phyloP scores from a whole-genome alignment of 2,797 vertebrate species.

The Acanthurus tractus region DNA sequence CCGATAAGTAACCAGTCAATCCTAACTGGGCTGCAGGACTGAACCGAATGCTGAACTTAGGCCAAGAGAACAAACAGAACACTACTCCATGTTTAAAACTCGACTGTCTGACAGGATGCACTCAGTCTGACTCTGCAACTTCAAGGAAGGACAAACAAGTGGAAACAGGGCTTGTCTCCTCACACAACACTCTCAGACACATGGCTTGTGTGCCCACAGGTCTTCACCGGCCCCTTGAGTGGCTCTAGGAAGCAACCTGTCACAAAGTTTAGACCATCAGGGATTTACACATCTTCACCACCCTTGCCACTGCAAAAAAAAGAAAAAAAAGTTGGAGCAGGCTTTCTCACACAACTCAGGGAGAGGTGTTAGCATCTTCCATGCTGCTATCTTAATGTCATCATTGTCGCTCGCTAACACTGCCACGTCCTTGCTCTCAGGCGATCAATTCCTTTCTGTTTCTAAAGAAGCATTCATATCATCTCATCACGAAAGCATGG shows the following conservation, averaged over 20 bases:
- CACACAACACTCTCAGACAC: conserved; percentile 22
- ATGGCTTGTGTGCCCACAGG: conserved; percentile 28
- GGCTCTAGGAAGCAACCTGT: conserved; percentile 34
- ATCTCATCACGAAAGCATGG: background rate
- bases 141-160: conserved; percentile 6
- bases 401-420: conserved; percentile 38
- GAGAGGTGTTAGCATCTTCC: conserved; percentile 35
- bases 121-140: background rate
- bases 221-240: conserved; percentile 14
- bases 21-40: background rate
- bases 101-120: background rate
- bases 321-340: conserved; percentile 22
- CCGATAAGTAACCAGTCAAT: background rate
- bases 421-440: conserved; percentile 27
- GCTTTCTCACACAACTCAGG: conserved; percentile 38
- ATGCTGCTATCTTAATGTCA: conserved; percentile 37
- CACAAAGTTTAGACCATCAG: conserved; percentile 25
- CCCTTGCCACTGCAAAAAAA: background rate
- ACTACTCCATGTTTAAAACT: background rate
- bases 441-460: background rate
- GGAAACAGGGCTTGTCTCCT: conserved; percentile 6
- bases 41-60: background rate
- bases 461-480: conserved; percentile 9
- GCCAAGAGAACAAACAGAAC: background rate
- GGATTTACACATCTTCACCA: conserved; percentile 29